A percentile compares a stretch with the other conserved stretches of the same genome.
phyloP scores from a whole-genome alignment of 2,888 invertebrate species.

The Hirtodrosophila trivittata region DNA sequence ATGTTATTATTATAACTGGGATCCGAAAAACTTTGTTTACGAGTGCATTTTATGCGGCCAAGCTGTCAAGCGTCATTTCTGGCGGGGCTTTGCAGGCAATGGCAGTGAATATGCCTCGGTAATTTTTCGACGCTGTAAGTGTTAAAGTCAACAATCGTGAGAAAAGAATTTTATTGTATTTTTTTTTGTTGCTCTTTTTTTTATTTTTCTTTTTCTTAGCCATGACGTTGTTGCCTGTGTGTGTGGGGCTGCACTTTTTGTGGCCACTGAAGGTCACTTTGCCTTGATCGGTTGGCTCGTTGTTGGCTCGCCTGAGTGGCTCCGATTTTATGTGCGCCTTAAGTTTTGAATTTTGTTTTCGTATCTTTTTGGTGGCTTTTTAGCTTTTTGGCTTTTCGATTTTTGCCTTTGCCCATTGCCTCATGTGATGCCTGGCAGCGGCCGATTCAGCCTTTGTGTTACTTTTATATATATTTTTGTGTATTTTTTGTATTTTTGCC shows the following conservation, averaged over 20 bases:
- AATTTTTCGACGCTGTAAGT: constrained; percentile 70
- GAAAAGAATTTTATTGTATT: constrained; percentile 80
- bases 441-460: constrained; percentile 51
- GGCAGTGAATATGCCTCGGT: constrained; percentile 72
- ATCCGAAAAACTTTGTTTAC: constrained; percentile 40
- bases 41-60: constrained; percentile 48
- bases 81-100: constrained; percentile 57
- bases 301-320: constrained; percentile 57
- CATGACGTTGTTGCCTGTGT: constrained; percentile 37
- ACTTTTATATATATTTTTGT: constrained; percentile 36
- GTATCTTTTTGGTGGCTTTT: constrained; percentile 54
- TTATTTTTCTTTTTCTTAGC: constrained; percentile 52
- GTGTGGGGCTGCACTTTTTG: constrained; percentile 57
- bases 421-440: constrained; percentile 58
- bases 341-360: constrained; percentile 59
- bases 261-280: constrained; percentile 71
- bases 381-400: constrained; percentile 20
- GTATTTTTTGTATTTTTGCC: constrained; percentile 29
- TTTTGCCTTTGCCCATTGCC: constrained; percentile 52
- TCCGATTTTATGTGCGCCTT: constrained; percentile 68
- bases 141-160: constrained; percentile 81
- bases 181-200: constrained; percentile 30
- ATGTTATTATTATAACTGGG: constrained; percentile 35
- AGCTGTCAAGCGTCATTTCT: constrained; percentile 61
- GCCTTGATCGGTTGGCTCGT: constrained; percentile 46